Conservation (phyloP, 2,113 vertebrate species). For the Oostethus manadensis region DNA sequence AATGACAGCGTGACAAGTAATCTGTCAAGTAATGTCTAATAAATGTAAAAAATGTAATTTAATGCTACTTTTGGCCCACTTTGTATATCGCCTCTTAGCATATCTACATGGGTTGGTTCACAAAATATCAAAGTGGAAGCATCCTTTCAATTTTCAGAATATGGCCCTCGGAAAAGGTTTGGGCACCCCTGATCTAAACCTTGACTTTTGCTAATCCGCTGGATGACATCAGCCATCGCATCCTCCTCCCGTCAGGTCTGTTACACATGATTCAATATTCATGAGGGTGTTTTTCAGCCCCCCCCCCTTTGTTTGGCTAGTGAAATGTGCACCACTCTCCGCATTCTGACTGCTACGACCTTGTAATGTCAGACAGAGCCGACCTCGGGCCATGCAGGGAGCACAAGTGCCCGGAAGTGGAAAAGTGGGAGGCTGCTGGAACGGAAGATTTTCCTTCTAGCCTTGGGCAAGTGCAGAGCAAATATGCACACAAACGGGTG, state of each 20-base stretch:
- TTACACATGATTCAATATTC: conserved; percentile 14
- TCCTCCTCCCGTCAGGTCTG: conserved; percentile 3
- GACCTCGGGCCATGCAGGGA: conserved; percentile 11
- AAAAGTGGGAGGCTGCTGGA: conserved; percentile 18
- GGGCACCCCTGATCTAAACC: no score
- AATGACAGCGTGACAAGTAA: no score
- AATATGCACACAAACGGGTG: conserved; percentile 4
- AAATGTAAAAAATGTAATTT: no score
- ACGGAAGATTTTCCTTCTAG: conserved; percentile 2
- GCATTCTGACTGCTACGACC: conserved; percentile 36
- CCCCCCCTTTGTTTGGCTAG: conserved; percentile 1
- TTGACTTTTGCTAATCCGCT: conserved; percentile 8
- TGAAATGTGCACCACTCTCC: conserved; percentile 9
- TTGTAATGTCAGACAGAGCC: conserved; percentile 36
- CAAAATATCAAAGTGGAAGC: no score
- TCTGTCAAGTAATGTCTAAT: no score
- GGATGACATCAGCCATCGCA: conserved; percentile 6
- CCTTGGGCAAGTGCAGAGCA: conserved; percentile 19
- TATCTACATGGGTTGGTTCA: no score
- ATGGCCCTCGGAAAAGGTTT: no score
- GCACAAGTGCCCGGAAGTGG: conserved; percentile 12
- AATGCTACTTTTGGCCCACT: no score
- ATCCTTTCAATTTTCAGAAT: no score
- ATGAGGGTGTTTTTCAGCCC: conserved; percentile 22
- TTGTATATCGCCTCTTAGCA: no score